A percentile compares a stretch with the other conserved stretches of the same genome.
These are phyloP conservation scores for Choreutis nemorana DNA, from an alignment of 2,888 invertebrate species.

Conservation along the genomic window DNA sequence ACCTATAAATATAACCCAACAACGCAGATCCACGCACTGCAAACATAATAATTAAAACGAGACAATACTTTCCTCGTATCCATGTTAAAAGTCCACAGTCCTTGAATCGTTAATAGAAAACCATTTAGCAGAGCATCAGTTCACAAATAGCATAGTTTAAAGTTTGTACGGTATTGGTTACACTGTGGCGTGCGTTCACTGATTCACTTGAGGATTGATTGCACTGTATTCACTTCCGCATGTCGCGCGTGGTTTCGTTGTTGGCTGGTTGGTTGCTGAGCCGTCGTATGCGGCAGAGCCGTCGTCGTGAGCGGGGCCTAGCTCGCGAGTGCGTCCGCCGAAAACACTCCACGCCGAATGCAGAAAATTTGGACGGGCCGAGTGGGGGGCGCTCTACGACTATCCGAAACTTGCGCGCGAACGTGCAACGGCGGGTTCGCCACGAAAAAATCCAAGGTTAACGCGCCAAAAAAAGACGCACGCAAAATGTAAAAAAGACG, in stretches of 20 bases:
- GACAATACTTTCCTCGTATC: slow-evolving; percentile 63
- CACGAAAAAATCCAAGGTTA: slow-evolving; percentile 66
- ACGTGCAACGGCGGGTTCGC: slow-evolving; percentile 64
- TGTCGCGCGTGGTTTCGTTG: slow-evolving; percentile 43
- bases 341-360: slow-evolving; percentile 62
- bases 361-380: slow-evolving; percentile 63
- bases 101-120: slow-evolving; percentile 45
- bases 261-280: slow-evolving; percentile 5
- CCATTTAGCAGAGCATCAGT: slow-evolving; percentile 49
- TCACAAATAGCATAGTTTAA: slow-evolving; percentile 56
- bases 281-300: slow-evolving; percentile 10
- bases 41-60: slow-evolving; percentile 9
- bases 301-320: slow-evolving; percentile 45
- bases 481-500: slow-evolving; percentile 61
- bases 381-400: slow-evolving; percentile 64
- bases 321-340: slow-evolving; percentile 64
- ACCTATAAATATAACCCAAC: too few species aligned
- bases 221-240: slow-evolving; percentile 64
- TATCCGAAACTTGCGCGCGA: slow-evolving; percentile 61
- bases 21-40: too few species aligned
- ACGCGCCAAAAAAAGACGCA: slow-evolving; percentile 66
- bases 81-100: slow-evolving; percentile 56
- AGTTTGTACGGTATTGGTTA: too few species aligned
- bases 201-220: slow-evolving; percentile 46
- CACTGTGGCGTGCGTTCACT: slow-evolving; percentile 51